Percentiles rank a stretch among this genome's conserved stretches.
phyloP scores from a whole-genome alignment of 2,888 invertebrate species.

The Eupithecia dodoneata region DNA sequence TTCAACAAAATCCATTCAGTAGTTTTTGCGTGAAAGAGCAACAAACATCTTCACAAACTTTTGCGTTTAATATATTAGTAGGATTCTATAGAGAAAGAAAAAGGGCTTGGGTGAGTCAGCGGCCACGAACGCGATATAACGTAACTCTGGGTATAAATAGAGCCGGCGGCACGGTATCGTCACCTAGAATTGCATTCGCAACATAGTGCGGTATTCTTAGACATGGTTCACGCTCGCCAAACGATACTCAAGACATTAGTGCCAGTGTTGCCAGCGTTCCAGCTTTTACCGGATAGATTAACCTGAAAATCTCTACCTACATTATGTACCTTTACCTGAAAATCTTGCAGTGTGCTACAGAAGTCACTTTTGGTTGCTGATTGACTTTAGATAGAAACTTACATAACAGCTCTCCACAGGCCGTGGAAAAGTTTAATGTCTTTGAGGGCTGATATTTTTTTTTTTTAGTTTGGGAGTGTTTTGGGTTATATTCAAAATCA shows the following conservation, averaged over 20 bases:
- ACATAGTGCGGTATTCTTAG: conserved; percentile 61
- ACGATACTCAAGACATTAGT: conserved; percentile 33
- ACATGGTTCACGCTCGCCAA: conserved; percentile 53
- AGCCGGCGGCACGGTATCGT: conserved; percentile 57
- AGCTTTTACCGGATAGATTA: conserved; percentile 10
- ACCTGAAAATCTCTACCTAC: neutral
- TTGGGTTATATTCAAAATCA: no score
- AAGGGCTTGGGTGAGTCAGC: conserved; percentile 56
- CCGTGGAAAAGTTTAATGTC: no score
- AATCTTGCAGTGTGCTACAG: neutral
- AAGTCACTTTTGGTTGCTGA: neutral
- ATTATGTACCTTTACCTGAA: neutral
- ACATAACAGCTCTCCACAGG: neutral
- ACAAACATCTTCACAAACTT: no score
- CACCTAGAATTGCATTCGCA: conserved; percentile 73
- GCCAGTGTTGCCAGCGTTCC: conserved; percentile 19
- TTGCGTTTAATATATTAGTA: no score
- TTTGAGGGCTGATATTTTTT: no score
- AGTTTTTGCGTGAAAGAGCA: no score
- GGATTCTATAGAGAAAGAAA: conserved; percentile 22
- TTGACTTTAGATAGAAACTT: neutral
- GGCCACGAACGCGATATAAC: conserved; percentile 57
- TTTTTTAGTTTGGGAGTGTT: no score
- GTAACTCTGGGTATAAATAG: conserved; percentile 62
- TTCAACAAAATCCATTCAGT: no score